phyloP scores from a whole-genome alignment of 2,113 vertebrate species.

The Alligator mississippiensis region DNA sequence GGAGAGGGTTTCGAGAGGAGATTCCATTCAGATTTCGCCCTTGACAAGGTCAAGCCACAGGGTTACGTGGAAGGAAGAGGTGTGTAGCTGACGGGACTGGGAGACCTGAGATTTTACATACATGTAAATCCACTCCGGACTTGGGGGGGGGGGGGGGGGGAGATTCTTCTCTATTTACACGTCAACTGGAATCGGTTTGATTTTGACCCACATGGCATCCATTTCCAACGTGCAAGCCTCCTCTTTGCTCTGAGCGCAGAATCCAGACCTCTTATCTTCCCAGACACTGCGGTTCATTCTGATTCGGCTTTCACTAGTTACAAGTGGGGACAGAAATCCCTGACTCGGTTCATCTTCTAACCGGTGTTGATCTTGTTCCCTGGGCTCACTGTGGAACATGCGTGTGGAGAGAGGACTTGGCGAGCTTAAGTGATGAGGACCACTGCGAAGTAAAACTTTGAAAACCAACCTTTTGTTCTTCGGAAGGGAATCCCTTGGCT shows the following conservation, averaged over 20 bases:
- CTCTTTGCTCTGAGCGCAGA: slow-evolving; percentile 30
- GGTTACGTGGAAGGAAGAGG: slow-evolving; percentile 73
- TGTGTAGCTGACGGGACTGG: slow-evolving; percentile 62
- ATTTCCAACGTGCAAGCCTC: slow-evolving; percentile 43
- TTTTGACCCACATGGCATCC: slow-evolving; percentile 68
- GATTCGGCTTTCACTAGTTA: background rate
- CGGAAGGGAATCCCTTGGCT: background rate
- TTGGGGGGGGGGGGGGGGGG: slow-evolving; percentile 11
- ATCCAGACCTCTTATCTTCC: slow-evolving; percentile 73
- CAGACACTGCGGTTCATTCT: slow-evolving; percentile 49
- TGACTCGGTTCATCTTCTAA: background rate
- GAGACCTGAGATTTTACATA: slow-evolving; percentile 50
- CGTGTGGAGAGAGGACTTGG: background rate
- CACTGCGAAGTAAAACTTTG: slow-evolving; percentile 40
- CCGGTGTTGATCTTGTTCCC: background rate
- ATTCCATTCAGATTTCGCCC: slow-evolving; percentile 79
- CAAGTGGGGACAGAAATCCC: background rate
- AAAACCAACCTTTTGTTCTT: slow-evolving; percentile 6
- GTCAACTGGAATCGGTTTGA: slow-evolving; percentile 70
- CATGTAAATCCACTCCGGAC: slow-evolving; percentile 51
- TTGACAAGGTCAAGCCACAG: slow-evolving; percentile 82
- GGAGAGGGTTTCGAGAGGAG: slow-evolving; percentile 63
- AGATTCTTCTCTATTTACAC: slow-evolving; percentile 44
- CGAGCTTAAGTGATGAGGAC: slow-evolving; percentile 33
- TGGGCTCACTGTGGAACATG: slow-evolving; percentile 41